Conservation (phyloP, 2,113 vertebrate species). For the Brachirus orientalis region DNA sequence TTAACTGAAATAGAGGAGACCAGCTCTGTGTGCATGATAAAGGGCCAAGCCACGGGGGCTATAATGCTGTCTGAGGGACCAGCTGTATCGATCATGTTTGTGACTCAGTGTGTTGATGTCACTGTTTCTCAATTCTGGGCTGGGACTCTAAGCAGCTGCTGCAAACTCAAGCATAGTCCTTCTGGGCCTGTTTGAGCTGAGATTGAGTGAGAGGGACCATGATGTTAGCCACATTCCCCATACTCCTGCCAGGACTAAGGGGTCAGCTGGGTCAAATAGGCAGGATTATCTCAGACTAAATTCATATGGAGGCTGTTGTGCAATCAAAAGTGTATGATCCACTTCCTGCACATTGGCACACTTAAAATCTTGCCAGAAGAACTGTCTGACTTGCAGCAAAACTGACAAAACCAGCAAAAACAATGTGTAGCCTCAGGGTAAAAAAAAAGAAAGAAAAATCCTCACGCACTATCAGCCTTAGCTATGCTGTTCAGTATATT, state of each 20-base stretch:
- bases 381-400: conserved; percentile 21
- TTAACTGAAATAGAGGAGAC: conserved; percentile 13
- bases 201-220: conserved; percentile 15
- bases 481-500: conserved; percentile 11
- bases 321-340: conserved; percentile 24
- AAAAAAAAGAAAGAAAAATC: conserved; percentile 2
- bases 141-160: conserved; percentile 34
- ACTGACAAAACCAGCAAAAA: conserved; percentile 13
- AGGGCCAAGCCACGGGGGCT: conserved; percentile 32
- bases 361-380: conserved; percentile 4
- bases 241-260: conserved; percentile 17
- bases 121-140: conserved; percentile 21
- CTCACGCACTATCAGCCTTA: background rate
- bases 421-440: conserved; percentile 41
- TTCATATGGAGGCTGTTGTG: conserved; percentile 15
- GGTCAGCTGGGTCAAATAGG: conserved; percentile 32
- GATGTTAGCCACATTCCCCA: conserved; percentile 24
- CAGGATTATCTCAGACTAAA: conserved; percentile 20
- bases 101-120: conserved; percentile 53
- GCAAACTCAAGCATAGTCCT: conserved; percentile 39
- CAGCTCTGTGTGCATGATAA: conserved; percentile 29
- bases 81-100: conserved; percentile 49
- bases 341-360: background rate
- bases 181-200: conserved; percentile 25
- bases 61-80: conserved; percentile 30